Conservation (phyloP, 2,888 invertebrate species). For the Clusia tigrina region DNA sequence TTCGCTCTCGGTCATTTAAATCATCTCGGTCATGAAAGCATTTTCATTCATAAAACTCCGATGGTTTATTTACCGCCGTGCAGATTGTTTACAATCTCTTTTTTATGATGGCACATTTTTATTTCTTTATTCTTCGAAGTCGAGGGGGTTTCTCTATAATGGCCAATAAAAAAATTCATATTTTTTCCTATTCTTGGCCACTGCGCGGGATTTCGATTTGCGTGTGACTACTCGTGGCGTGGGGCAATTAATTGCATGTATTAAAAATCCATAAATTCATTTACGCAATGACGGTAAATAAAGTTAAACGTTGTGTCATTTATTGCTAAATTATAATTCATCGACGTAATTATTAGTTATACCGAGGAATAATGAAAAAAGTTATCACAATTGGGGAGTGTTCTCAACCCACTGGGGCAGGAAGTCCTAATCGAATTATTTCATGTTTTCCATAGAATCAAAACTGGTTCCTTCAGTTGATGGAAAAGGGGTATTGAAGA, state of each 20-base stretch:
- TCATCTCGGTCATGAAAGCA: too few species aligned
- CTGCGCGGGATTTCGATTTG: neutral
- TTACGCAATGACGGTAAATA: neutral
- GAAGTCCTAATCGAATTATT: too few species aligned
- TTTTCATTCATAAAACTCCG: neutral
- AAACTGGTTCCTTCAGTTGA: too few species aligned
- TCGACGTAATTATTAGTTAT: neutral
- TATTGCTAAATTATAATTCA: neutral
- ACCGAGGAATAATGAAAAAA: too few species aligned
- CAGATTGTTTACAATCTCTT: neutral
- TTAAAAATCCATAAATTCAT: constrained; percentile 7
- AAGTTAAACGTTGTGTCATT: neutral
- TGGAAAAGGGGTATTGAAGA: too few species aligned
- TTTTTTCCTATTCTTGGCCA: too few species aligned
- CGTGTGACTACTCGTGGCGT: neutral
- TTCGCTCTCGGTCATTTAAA: too few species aligned
- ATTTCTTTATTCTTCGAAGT: neutral
- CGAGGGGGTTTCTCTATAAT: too few species aligned
- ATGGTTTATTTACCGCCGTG: neutral
- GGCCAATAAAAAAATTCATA: too few species aligned
- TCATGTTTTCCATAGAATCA: too few species aligned
- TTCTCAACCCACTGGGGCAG: too few species aligned
- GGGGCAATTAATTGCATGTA: neutral
- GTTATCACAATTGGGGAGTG: too few species aligned
- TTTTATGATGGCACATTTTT: neutral